Percentiles rank a stretch among this genome's conserved stretches.
These are phyloP conservation scores for Monarcha castaneiventris DNA, from an alignment of 2,113 vertebrate genomes.

Conservation along the genomic window DNA sequence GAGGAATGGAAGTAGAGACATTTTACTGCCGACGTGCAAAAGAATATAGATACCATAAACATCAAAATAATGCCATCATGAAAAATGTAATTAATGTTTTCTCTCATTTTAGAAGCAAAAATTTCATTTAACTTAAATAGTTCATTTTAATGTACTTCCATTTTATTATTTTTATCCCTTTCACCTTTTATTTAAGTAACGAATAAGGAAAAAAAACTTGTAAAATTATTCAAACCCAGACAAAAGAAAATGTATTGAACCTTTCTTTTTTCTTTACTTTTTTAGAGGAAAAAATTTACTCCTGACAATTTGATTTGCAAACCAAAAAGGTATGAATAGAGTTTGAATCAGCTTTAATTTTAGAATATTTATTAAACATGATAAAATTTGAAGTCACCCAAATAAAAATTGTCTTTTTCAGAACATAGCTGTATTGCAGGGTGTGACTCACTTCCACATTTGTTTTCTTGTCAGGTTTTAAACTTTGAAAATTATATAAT, in stretches of 20 bases:
- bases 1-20: not conserved
- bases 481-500: not conserved
- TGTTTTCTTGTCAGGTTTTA: conserved; percentile 19
- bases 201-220: not conserved
- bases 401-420: not conserved
- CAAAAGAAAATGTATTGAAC: not conserved
- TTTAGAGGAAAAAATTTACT: not conserved
- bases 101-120: not conserved
- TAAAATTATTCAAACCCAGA: not conserved
- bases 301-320: not conserved
- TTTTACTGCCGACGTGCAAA: not conserved
- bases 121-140: not conserved
- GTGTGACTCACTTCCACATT: not conserved
- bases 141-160: not conserved
- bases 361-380: not conserved
- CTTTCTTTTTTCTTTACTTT: not conserved
- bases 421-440: not conserved
- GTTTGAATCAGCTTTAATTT: not conserved
- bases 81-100: not conserved
- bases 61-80: not conserved
- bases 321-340: not conserved
- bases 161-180: not conserved
- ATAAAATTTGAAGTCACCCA: not conserved
- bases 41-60: not conserved
- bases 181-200: not conserved